phyloP scores from a whole-genome alignment of 2,113 vertebrate species.

The Aviceda subcristata region DNA sequence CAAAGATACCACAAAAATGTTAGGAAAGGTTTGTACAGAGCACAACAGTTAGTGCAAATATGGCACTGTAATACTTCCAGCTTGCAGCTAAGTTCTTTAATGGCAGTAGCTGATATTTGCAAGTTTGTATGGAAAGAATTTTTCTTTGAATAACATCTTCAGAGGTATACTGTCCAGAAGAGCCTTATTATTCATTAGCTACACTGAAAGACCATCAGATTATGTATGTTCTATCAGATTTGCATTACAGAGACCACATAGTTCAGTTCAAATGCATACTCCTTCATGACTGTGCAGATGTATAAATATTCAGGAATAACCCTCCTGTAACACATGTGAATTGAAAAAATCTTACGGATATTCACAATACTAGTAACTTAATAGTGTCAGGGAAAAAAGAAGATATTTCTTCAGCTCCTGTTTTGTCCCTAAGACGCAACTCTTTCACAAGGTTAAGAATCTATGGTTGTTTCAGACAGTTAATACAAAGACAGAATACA shows the following conservation, averaged over 20 bases:
- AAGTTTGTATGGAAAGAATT: neutral
- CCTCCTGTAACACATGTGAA: neutral
- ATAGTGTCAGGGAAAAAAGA: neutral
- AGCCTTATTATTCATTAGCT: neutral
- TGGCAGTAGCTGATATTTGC: neutral
- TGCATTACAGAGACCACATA: neutral
- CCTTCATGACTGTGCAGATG: neutral
- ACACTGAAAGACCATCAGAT: neutral
- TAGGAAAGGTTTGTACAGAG: neutral
- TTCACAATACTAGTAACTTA: neutral
- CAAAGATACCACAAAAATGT: neutral
- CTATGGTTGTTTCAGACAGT: neutral
- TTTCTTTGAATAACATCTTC: neutral
- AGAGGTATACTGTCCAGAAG: neutral
- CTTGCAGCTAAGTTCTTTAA: neutral
- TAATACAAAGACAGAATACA: neutral
- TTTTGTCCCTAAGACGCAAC: neutral
- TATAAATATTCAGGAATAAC: neutral
- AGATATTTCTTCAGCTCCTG: neutral
- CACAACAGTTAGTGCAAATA: neutral
- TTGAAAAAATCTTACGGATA: neutral
- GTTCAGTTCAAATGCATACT: neutral
- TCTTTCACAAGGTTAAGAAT: neutral
- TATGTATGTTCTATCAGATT: neutral
- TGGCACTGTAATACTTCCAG: neutral